Conservation (phyloP, 2,888 invertebrate genomes). For the Microctonus aethiopoides region DNA sequence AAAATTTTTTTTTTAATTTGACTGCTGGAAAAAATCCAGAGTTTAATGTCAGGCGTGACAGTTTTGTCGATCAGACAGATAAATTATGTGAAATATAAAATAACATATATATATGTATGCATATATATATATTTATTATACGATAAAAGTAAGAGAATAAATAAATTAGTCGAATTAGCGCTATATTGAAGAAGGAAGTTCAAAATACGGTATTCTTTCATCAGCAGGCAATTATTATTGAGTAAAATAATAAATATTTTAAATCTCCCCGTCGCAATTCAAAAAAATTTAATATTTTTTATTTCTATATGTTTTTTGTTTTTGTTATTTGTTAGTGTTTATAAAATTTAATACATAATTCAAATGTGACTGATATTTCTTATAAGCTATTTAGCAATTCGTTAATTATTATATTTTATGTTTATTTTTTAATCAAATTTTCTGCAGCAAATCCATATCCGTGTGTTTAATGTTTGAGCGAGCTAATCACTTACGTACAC, state of each 20-base stretch:
- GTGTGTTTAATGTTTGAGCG: slow-evolving; percentile 1
- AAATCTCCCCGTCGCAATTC: slow-evolving; percentile 21
- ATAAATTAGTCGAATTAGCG: slow-evolving; percentile 57
- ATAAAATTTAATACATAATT: neutral
- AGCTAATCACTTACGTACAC: neutral
- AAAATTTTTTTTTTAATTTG: neutral
- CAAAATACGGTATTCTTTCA: slow-evolving; percentile 50
- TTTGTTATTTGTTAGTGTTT: slow-evolving; percentile 12
- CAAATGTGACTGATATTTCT: slow-evolving; percentile 26
- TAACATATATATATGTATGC: slow-evolving; percentile 48
- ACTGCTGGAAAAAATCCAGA: neutral
- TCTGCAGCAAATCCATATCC: slow-evolving; percentile 26
- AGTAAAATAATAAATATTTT: slow-evolving; percentile 15
- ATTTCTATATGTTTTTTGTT: slow-evolving; percentile 26
- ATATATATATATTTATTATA: slow-evolving; percentile 63
- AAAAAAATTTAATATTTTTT: slow-evolving; percentile 17
- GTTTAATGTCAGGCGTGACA: slow-evolving; percentile 31
- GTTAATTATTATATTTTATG: slow-evolving; percentile 27
- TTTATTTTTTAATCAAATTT: slow-evolving; percentile 12
- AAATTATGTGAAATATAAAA: slow-evolving; percentile 60
- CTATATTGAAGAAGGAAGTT: slow-evolving; percentile 50
- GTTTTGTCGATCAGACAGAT: slow-evolving; percentile 49
- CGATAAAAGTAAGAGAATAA: slow-evolving; percentile 48
- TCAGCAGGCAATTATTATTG: slow-evolving; percentile 44
- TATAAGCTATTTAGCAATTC: slow-evolving; percentile 17